Conservation (phyloP, 2,888 invertebrate species). For the Margaritifera margaritifera region DNA sequence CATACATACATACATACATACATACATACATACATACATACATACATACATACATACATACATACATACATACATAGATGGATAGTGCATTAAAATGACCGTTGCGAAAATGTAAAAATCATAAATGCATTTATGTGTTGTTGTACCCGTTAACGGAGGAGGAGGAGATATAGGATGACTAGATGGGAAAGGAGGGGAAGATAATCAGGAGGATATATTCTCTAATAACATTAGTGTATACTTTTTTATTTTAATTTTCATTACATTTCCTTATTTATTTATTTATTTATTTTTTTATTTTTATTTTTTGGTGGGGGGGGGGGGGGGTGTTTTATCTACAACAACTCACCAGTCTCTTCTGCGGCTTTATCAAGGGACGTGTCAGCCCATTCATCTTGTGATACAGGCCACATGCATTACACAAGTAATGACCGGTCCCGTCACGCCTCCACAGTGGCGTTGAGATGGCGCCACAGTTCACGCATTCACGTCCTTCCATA, state of each 20-base stretch:
- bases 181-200: constrained; percentile 1
- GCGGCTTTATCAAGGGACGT: constrained; percentile 96
- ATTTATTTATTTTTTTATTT: too few relatives aligned
- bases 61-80: neutral
- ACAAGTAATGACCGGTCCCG: constrained; percentile 96
- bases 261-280: neutral
- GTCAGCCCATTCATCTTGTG: constrained; percentile 99
- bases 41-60: constrained; percentile 2
- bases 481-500: constrained; percentile 94
- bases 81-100: neutral
- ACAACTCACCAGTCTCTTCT: constrained; percentile 94
- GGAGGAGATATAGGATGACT: constrained; percentile 5
- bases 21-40: constrained; percentile 3
- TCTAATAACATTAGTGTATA: constrained; percentile 24
- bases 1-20: neutral
- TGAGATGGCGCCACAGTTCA: constrained; percentile 96
- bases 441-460: constrained; percentile 98
- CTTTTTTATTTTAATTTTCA: constrained; percentile 1
- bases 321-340: too few relatives aligned
- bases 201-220: constrained; percentile 19
- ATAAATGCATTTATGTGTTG: neutral
- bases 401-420: constrained; percentile 99
- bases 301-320: too few relatives aligned
- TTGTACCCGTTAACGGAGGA: neutral
- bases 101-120: neutral